Evolutionary conservation across 2,113 vertebrate genomes (phyloP), one percentile per base, ranked within the genome.

Genomic region (Anser cygnoides): DNA sequence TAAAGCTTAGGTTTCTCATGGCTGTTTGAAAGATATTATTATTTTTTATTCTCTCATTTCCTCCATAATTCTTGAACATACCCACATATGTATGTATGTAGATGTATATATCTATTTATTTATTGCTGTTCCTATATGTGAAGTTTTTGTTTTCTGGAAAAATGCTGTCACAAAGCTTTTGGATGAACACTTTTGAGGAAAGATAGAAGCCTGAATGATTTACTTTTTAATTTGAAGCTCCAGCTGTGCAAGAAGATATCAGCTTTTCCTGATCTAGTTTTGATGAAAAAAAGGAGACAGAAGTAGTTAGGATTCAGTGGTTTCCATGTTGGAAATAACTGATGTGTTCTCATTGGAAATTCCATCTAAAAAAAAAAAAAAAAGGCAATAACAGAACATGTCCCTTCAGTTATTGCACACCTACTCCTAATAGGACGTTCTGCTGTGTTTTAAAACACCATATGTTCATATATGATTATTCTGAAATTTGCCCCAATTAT

Each of bases 401-500:
- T 89, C 41, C 55, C 22, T 73, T 84, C 82, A 80, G 55, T 87
- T 95, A 66, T 1, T 31, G 49, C 59, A 94, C 89, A 93, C 80
- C 91, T 93, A 85, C 74, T 90, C 79, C 31, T 80, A 70, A 63
- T 62, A 74, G n/a, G 31, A 82, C 50, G 78, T 91, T 96, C 91
- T 96, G 71, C 61, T 92, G 67, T 71, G 37, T 88, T 95, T 91
- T 93, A 76, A 79, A 96, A 62, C 55, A 77, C 82, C 82, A 57
- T 90, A 92, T 94, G 92, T 70, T 82, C 81, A 66, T 74, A 72
- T 71, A 72, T 37, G 15, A 57, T 80, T 84, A 46, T 77, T 88
- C 82, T 92, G 85, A 95, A 97, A 89, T 88, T 86, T 83, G 26
- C 33, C 37, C 80, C 82, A 61, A 61, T 93, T 78, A 93, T 75